Base-by-base conservation (phyloP, 2,888 invertebrate species). In the Myopa tessellatipennis region DNA sequence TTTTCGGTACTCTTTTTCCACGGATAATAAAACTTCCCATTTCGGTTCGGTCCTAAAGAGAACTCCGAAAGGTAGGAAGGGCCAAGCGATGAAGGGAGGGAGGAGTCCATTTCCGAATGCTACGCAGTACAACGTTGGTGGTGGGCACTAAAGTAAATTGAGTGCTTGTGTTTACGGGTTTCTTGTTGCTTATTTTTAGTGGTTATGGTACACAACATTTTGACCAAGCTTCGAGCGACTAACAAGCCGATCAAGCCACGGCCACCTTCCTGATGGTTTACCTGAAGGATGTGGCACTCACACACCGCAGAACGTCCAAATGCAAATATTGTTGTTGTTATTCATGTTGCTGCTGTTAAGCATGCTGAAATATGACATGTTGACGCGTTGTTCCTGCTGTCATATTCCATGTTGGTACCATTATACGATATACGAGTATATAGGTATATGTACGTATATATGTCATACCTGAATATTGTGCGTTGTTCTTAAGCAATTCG, bases 311-410 rank as follows among this genome's bases (percentile, higher is more conserved):
- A 45, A 45, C 45, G 55, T 55, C 55, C 4, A 2, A 55, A 55
- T 61, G n/a, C 18, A 14, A 18, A 61, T 55, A 3, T 70, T 34
- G 34, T 36, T 26, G n/a, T 38, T 34, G 70, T 58, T 58, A 12
- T 16, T n/a, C 16, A 38, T 55, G n/a, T 58, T 71, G 58, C 4
- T 58, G 38, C 26, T 71, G 58, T 58, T 18, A 34, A n/a, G 5
- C n/a, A 16, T 45, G 61, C 61, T 72, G 18, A 72, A 60, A 26
- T 61, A 60, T 72, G 72, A 72, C 61, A 72, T 61, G 72, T 72
- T 61, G 3, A n/a, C 61, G 72, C 58, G 45, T 40, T 72, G 45
- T 18, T 72, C 8, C n/a, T 36, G 58, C 6, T 36, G 58, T 58
- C 55, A n/a, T 26, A 12, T 18, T 69, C 18, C 69, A 69, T 50